A percentile compares a stretch with the other conserved stretches of the same genome.
Evolutionary conservation across 2,113 vertebrate genomes (phyloP).

Genomic region (Artemisiospiza belli): DNA sequence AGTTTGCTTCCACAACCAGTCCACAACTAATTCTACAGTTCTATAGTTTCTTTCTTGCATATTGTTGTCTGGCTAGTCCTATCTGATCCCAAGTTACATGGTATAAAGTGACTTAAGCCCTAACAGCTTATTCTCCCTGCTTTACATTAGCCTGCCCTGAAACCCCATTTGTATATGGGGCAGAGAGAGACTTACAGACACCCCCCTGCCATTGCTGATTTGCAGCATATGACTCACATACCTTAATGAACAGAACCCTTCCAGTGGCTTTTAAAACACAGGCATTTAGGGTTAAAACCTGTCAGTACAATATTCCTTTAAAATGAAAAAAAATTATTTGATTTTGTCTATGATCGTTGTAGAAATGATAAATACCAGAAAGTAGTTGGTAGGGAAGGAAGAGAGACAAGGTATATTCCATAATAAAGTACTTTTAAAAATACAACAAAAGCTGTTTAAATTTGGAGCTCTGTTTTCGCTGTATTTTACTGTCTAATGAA

Average conservation of each 20-base stretch:
- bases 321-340: neutral
- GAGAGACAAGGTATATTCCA: neutral
- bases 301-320: neutral
- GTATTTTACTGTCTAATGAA: neutral
- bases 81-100: neutral
- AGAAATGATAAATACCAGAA: neutral
- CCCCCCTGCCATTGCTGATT: rapidly evolving
- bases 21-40: neutral
- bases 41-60: neutral
- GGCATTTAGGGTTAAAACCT: neutral
- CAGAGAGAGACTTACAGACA: neutral
- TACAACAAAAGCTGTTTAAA: neutral
- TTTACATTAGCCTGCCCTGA: neutral
- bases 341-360: neutral
- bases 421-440: neutral
- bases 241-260: neutral
- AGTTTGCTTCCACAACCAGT: neutral
- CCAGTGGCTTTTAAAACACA: neutral
- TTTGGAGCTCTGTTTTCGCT: neutral
- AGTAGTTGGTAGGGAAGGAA: neutral
- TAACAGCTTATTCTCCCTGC: neutral
- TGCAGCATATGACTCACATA: neutral
- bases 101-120: neutral
- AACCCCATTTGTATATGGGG: rapidly evolving
- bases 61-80: neutral